A percentile compares a stretch with the other conserved stretches of the same genome.
These are phyloP conservation scores for Stigmatopora nigra DNA, from an alignment of 2,113 vertebrate genomes.

Conservation along the genomic window DNA sequence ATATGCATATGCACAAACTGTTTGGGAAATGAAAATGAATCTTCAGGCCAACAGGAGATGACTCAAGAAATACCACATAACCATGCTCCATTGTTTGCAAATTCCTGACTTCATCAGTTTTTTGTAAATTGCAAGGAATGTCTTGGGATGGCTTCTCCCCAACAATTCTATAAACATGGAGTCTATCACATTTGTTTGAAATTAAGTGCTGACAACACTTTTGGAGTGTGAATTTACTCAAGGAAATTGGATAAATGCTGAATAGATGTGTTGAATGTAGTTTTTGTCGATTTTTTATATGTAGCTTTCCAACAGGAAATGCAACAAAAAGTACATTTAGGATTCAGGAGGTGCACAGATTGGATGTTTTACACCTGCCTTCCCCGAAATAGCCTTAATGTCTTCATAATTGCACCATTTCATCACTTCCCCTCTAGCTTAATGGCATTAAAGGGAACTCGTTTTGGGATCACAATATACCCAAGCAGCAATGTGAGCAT, in stretches of 20 bases:
- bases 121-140: conserved; percentile 41
- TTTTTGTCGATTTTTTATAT: conserved; percentile 50
- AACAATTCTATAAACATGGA: background rate
- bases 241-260: conserved; percentile 33
- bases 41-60: conserved; percentile 50
- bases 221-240: conserved; percentile 4
- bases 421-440: conserved; percentile 56
- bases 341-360: conserved; percentile 66
- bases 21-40: conserved; percentile 68
- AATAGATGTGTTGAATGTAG: conserved; percentile 51
- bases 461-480: conserved; percentile 43
- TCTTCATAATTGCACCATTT: conserved; percentile 67
- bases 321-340: conserved; percentile 46
- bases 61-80: conserved; percentile 49
- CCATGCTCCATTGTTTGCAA: conserved; percentile 35
- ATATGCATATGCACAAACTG: conserved; percentile 70
- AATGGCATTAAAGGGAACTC: conserved; percentile 53
- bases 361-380: conserved; percentile 70
- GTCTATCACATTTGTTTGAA: conserved; percentile 9
- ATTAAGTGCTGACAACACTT: conserved; percentile 19
- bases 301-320: conserved; percentile 51
- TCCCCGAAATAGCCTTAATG: conserved; percentile 66
- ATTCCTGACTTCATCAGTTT: conserved; percentile 41
- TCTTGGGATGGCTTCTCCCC: background rate
- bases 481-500: conserved; percentile 36